Base-by-base conservation (phyloP, 2,888 invertebrate genomes). In the Noctua pronuba region DNA sequence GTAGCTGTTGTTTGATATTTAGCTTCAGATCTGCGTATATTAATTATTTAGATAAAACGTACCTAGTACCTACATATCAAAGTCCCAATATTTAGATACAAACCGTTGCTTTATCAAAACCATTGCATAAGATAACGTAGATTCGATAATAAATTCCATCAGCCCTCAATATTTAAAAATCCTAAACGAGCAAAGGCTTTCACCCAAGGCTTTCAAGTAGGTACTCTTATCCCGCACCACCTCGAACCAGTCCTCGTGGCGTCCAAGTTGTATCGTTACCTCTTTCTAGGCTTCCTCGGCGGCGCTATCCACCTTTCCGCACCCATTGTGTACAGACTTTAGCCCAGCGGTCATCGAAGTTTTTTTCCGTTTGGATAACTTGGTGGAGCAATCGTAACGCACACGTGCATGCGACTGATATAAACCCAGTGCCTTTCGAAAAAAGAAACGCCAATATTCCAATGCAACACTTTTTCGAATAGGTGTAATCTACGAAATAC, bases 1-100 rank as follows among this genome's bases (percentile, higher is more conserved):
- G 21, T 21, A 52, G 52, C 49, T 66, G 31, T 41, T 70, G 65
- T 82, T 70, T 83, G 49, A n/a, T 60, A 49, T 58, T 44, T 49
- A 41, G 31, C 46, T 28, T 62, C 46, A 52, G 49, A 2, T 18
- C 28, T 38, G 44, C 16, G 28, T 16, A 31, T 28, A 71, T 58
- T 58, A 24, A 58, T 58, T 28, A 28, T 35, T 44, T 70, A 21
- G 8, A 28, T 18, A 18, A 31, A 41, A 60, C 28, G n/a, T 28
- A 55, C 55, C 1, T 55, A 55, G n/a, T 13, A 55, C 55, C 1
- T 55, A 55, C 21, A 55, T 16, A 28, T 58, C 7, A 60, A 31
- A 60, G 28, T 60, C 18, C 8, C 2, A 31, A 31, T 60, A 31
- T 28, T 31, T 31, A 60, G 28, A 18, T 52, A 60, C n/a, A 55